phyloP scores from a whole-genome alignment of 2,888 invertebrate genomes.

The Pseudococcus longispinus region DNA sequence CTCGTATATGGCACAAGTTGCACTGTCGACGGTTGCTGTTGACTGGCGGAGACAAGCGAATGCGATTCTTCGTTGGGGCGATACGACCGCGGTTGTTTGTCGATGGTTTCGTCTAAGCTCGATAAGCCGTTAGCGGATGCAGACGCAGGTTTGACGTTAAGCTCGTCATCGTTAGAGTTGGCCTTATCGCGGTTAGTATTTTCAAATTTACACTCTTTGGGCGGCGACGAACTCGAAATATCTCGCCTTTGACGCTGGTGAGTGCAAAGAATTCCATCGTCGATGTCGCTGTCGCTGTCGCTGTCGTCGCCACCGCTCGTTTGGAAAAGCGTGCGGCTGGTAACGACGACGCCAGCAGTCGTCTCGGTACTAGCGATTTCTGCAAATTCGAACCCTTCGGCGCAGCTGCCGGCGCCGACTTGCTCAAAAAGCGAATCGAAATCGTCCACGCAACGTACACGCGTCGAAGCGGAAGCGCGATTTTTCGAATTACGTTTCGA shows the following conservation, averaged over 20 bases:
- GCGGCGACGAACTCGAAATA: neutral
- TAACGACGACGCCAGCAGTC: neutral
- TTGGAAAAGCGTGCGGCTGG: too few species aligned
- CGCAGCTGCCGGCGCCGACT: neutral
- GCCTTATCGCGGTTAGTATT: too few species aligned
- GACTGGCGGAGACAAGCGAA: too few species aligned
- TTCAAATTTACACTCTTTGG: neutral
- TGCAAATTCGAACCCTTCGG: neutral
- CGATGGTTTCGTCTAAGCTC: neutral
- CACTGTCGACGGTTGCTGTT: neutral
- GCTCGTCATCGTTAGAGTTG: neutral
- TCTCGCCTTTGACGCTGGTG: neutral
- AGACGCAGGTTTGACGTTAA: too few species aligned
- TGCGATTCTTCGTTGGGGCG: too few species aligned
- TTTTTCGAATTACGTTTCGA: neutral
- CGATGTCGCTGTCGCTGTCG: neutral
- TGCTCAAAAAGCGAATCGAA: slow-evolving; percentile 45
- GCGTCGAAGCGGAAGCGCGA: neutral
- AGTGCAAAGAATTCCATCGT: neutral
- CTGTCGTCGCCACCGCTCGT: neutral
- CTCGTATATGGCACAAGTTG: neutral
- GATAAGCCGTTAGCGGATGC: neutral
- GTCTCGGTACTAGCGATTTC: too few species aligned
- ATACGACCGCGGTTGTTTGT: too few species aligned
- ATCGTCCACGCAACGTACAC: slow-evolving; percentile 13